These are phyloP conservation scores for Philopotamus ludificatus DNA, from an alignment of 1,140 invertebrate species.

Conservation along the genomic window DNA sequence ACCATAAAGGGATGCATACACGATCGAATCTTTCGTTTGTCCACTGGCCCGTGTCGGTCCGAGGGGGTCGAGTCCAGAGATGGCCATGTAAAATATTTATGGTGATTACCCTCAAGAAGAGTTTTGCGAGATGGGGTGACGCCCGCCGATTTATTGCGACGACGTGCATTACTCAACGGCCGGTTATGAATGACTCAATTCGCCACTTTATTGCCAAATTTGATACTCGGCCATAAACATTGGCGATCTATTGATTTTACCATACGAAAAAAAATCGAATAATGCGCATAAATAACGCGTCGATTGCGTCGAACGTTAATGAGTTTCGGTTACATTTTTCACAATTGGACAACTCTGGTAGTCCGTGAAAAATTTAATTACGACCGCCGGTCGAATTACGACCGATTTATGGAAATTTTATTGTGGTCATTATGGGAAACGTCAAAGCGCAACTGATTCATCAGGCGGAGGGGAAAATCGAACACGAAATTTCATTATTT, in stretches of 20 bases:
- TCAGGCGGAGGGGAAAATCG: conserved; percentile 11
- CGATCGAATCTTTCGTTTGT: conserved; percentile 40
- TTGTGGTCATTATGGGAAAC: conserved; percentile 1
- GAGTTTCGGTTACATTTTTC: too few species aligned
- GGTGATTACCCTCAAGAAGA: conserved; percentile 36
- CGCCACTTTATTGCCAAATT: too few species aligned
- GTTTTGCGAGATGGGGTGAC: conserved; percentile 14
- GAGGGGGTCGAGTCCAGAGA: not conserved
- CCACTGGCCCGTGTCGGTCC: not conserved
- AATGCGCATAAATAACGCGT: too few species aligned
- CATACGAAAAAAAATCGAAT: too few species aligned
- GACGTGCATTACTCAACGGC: conserved; percentile 5
- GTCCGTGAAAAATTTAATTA: not conserved
- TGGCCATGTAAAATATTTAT: conserved; percentile 36
- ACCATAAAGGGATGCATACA: conserved; percentile 28
- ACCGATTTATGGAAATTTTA: conserved; percentile 4
- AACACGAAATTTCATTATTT: conserved; percentile 20
- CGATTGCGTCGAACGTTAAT: too few species aligned
- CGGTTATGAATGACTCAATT: too few species aligned
- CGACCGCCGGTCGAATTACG: not conserved
- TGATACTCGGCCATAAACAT: too few species aligned
- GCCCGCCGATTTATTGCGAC: conserved; percentile 22
- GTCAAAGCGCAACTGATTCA: conserved; percentile 21
- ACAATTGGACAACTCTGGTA: too few species aligned
- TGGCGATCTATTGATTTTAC: too few species aligned